A percentile compares a stretch with the other conserved stretches of the same genome.
Evolutionary conservation across 2,797 vertebrate genomes (phyloP).

Genomic region (Apodemus agrarius): DNA sequence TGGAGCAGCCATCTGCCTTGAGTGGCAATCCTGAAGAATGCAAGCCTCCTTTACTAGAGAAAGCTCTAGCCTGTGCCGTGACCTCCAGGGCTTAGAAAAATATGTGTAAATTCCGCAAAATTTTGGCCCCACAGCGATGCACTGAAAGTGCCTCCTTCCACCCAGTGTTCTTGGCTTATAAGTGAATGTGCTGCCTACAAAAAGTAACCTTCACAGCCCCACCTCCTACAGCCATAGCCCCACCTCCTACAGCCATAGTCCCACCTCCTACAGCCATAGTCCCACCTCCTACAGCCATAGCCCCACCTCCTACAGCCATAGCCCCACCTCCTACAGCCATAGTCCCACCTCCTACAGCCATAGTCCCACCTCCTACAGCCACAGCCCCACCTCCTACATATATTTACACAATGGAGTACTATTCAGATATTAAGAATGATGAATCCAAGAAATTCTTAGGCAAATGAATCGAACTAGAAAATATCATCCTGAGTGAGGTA

Average conservation of each 20-base stretch:
- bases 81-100: conserved; percentile 18
- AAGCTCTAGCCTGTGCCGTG: neutral
- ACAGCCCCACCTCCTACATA: neutral
- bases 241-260: no score
- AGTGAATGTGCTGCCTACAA: neutral
- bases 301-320: no score
- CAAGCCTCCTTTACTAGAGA: neutral
- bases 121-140: neutral
- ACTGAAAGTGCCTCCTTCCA: neutral
- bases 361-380: no score
- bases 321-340: no score
- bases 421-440: no score
- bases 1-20: conserved; percentile 64
- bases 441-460: no score
- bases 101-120: conserved; percentile 17
- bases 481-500: no score
- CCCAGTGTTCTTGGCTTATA: neutral
- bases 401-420: no score
- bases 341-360: no score
- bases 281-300: no score
- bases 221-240: neutral
- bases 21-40: conserved; percentile 20
- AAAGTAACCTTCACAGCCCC: neutral
- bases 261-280: no score
- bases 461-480: no score